These are phyloP conservation scores for Plectrocnemia conspersa DNA, from an alignment of 1,140 invertebrate species.

Conservation along the genomic window DNA sequence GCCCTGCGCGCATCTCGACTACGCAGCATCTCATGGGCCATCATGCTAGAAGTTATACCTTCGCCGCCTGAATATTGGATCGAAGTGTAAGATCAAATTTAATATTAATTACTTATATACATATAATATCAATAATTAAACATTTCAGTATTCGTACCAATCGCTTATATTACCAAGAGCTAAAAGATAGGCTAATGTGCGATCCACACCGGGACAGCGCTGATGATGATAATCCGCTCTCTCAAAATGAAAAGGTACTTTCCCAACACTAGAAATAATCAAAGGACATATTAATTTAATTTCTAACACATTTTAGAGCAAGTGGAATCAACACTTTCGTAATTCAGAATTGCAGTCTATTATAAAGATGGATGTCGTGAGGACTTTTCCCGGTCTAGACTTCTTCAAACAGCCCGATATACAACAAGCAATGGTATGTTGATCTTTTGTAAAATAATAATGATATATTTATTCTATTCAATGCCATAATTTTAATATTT, in stretches of 20 bases:
- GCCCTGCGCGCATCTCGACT: conserved; percentile 17
- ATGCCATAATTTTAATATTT: conserved; percentile 1
- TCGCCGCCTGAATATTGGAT: conserved; percentile 22
- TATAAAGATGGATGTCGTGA: conserved; percentile 67
- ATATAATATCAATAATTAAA: not conserved
- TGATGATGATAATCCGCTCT: conserved; percentile 29
- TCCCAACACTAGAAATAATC: not conserved
- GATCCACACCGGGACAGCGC: conserved; percentile 17
- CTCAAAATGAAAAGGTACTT: conserved; percentile 27
- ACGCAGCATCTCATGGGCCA: conserved; percentile 29
- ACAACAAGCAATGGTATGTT: conserved; percentile 61
- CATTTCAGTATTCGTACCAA: conserved; percentile 19
- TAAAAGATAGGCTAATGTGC: conserved; percentile 24
- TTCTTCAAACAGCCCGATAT: conserved; percentile 62
- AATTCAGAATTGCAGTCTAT: conserved; percentile 62
- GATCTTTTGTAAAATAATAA: not conserved
- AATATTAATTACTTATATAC: not conserved
- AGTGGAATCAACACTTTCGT: conserved; percentile 71
- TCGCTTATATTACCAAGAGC: conserved; percentile 16
- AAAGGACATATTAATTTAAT: not conserved
- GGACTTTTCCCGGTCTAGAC: conserved; percentile 69
- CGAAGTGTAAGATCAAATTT: conserved; percentile 13
- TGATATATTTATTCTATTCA: not conserved
- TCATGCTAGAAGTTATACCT: conserved; percentile 23
- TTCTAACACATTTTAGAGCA: conserved; percentile 49